Evolutionary conservation across 2,113 vertebrate species (phyloP).

Genomic region (Cephalopholis sonnerati): DNA sequence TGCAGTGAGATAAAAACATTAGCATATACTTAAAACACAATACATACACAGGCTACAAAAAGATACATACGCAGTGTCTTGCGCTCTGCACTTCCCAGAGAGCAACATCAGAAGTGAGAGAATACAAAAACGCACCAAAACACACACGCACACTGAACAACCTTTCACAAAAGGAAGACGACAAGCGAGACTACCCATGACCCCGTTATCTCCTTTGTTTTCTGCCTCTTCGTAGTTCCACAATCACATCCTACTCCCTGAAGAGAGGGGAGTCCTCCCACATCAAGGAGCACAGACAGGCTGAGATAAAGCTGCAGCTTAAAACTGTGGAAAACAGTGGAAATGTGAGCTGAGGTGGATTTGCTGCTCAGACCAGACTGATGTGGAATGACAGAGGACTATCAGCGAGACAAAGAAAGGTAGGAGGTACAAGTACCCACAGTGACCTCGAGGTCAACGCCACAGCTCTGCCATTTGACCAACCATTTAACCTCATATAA

Average conservation of each 20-base stretch:
- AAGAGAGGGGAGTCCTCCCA: slow-evolving; percentile 45
- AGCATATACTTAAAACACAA: slow-evolving; percentile 73
- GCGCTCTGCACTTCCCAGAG: slow-evolving; percentile 25
- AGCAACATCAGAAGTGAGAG: slow-evolving; percentile 16
- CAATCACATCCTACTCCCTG: slow-evolving; percentile 33
- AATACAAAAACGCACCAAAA: slow-evolving; percentile 40
- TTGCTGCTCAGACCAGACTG: slow-evolving; percentile 22
- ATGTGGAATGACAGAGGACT: slow-evolving; percentile 55
- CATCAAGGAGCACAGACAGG: slow-evolving; percentile 44
- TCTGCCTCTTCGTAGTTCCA: slow-evolving; percentile 46
- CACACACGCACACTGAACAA: slow-evolving; percentile 27
- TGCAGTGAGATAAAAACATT: slow-evolving; percentile 75
- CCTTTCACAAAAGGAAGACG: slow-evolving; percentile 44
- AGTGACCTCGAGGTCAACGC: slow-evolving; percentile 60
- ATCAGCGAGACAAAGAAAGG: slow-evolving; percentile 14
- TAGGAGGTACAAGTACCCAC: slow-evolving; percentile 28
- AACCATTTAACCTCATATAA: slow-evolving; percentile 69
- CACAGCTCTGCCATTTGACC: slow-evolving; percentile 62
- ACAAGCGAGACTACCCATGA: slow-evolving; percentile 51
- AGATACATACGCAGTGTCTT: slow-evolving; percentile 17
- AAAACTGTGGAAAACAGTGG: not conserved
- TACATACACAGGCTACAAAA: slow-evolving; percentile 49
- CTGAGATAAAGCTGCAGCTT: slow-evolving; percentile 43
- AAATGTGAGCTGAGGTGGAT: slow-evolving; percentile 9
- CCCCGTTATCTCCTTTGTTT: slow-evolving; percentile 57